Percentiles rank a stretch among this genome's conserved stretches.
Conservation (phyloP, 2,797 vertebrate species). For the Chrysocyon brachyurus region DNA sequence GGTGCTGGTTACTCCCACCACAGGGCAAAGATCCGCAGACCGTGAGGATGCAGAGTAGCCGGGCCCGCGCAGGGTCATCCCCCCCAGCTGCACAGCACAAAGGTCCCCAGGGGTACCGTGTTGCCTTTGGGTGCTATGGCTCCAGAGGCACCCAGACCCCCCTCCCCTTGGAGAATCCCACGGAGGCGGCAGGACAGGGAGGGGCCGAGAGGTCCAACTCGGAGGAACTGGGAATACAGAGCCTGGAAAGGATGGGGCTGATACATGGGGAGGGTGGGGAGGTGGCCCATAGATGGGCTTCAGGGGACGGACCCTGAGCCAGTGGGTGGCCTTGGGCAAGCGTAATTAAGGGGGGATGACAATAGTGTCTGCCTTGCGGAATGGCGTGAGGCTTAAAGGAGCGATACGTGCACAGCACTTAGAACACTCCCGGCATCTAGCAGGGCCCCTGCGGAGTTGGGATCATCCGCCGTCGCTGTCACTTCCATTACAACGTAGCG, state of each 20-base stretch:
- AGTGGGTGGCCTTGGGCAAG: background rate
- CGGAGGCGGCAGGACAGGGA: accelerated
- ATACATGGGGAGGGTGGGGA: background rate
- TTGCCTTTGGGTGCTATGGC: background rate
- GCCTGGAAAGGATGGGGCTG: background rate
- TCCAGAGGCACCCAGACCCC: background rate
- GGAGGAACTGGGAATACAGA: background rate
- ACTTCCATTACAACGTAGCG: background rate
- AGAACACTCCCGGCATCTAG: no score
- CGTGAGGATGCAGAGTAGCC: accelerated
- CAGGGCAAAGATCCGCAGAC: accelerated
- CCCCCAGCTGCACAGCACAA: accelerated
- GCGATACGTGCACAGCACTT: background rate
- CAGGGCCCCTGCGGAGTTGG: background rate
- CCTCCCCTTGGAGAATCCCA: background rate
- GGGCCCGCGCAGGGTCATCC: background rate
- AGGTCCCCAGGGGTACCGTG: background rate
- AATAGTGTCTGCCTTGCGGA: background rate
- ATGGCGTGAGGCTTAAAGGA: background rate
- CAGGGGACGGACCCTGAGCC: background rate
- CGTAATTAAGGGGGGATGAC: background rate
- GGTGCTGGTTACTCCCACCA: background rate
- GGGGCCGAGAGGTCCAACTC: accelerated
- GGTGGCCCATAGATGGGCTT: background rate
- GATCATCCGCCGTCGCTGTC: accelerated